These are phyloP conservation scores for Eonycteris spelaea DNA, from an alignment of 2,113 vertebrate species.

Conservation along the genomic window DNA sequence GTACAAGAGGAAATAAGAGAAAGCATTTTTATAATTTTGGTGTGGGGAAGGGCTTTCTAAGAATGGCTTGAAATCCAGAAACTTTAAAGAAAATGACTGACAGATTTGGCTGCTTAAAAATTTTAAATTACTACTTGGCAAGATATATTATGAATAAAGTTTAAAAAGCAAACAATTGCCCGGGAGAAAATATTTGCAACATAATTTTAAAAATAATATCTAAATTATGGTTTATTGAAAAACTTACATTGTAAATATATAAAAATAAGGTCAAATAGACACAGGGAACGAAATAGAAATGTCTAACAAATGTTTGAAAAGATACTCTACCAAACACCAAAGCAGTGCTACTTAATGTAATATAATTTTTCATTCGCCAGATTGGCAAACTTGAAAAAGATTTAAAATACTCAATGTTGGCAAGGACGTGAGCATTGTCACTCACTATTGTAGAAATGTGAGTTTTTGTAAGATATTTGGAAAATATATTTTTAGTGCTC, in stretches of 20 bases:
- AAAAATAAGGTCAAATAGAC: neutral
- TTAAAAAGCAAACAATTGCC: neutral
- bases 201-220: neutral
- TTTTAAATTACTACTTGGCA: neutral
- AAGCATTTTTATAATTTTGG: neutral
- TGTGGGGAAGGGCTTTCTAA: neutral
- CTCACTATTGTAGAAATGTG: neutral
- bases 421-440: neutral
- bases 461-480: neutral
- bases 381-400: neutral
- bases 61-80: neutral
- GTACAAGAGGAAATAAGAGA: neutral
- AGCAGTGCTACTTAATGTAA: neutral
- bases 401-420: neutral
- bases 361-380: neutral
- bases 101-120: neutral
- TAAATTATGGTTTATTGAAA: neutral
- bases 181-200: neutral
- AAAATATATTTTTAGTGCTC: neutral
- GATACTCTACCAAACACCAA: neutral
- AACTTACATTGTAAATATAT: neutral
- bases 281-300: neutral
- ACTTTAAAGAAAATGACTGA: neutral
- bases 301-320: neutral
- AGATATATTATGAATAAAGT: neutral